A percentile compares a stretch with the other conserved stretches of the same genome.
phyloP scores from a whole-genome alignment of 2,797 vertebrate genomes.

The Spinus pinus region DNA sequence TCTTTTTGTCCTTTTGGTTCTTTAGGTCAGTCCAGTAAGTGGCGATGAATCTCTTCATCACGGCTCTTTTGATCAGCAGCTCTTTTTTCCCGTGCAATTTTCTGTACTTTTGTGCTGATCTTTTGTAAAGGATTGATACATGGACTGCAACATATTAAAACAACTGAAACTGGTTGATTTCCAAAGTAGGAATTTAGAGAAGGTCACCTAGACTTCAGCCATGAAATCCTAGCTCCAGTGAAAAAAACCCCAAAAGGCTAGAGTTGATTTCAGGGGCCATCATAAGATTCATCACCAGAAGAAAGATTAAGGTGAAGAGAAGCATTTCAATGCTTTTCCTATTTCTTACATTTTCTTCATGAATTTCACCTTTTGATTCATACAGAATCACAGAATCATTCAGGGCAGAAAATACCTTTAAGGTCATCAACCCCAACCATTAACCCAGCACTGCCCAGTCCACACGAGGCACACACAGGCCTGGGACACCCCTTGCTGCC shows the following conservation, averaged over 20 bases:
- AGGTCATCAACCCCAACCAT: neutral
- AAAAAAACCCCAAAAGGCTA: neutral
- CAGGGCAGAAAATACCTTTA: neutral
- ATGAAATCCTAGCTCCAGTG: neutral
- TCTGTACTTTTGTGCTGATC: neutral
- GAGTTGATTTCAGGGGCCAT: neutral
- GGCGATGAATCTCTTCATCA: neutral
- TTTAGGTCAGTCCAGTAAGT: neutral
- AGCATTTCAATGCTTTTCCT: neutral
- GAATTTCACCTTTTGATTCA: neutral
- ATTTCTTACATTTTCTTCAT: neutral
- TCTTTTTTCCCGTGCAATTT: neutral
- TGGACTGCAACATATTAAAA: constrained; percentile 56
- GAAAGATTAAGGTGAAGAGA: neutral
- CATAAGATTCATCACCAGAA: neutral
- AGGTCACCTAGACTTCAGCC: neutral
- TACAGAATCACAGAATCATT: neutral
- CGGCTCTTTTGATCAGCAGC: accelerated
- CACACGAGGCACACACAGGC: neutral
- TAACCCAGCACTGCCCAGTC: neutral
- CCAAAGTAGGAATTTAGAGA: neutral
- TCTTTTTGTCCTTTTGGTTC: neutral
- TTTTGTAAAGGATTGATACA: constrained; percentile 29
- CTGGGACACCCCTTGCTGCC: neutral
- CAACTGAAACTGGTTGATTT: neutral